phyloP scores from a whole-genome alignment of 2,888 invertebrate species.

The Conops quadrifasciatus region DNA sequence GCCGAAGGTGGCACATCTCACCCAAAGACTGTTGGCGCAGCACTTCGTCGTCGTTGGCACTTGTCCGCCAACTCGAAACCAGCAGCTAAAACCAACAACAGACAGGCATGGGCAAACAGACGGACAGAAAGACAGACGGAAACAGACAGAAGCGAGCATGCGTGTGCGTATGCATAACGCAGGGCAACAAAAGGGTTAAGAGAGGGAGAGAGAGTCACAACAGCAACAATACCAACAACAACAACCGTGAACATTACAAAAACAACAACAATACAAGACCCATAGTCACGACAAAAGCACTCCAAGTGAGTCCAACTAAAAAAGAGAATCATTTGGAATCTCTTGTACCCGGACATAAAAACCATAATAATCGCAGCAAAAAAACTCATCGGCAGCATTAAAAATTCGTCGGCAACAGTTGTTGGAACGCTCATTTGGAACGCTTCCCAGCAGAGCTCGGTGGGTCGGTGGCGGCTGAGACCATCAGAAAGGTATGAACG shows the following conservation, averaged over 20 bases:
- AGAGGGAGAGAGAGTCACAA: not conserved
- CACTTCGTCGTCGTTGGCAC: not conserved
- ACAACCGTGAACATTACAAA: conserved; percentile 15
- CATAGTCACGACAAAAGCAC: conserved; percentile 16
- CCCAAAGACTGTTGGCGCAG: not conserved
- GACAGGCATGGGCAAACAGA: not conserved
- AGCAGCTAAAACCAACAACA: not conserved
- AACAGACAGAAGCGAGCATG: conserved; percentile 24
- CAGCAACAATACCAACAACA: not conserved
- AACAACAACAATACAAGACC: conserved; percentile 19
- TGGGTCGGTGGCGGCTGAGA: too few relatives aligned
- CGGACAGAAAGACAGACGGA: not conserved
- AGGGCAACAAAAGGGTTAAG: conserved; percentile 4
- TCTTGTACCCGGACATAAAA: too few relatives aligned
- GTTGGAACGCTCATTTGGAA: too few relatives aligned
- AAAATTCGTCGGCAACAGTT: too few relatives aligned
- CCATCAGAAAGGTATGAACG: too few relatives aligned
- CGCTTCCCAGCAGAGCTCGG: too few relatives aligned
- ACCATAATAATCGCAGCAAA: too few relatives aligned
- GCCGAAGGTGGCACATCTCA: too few relatives aligned
- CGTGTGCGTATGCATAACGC: conserved; percentile 41
- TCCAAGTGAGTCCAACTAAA: not conserved
- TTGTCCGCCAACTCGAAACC: not conserved
- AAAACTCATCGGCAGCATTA: too few relatives aligned
- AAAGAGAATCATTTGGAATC: too few relatives aligned